These are phyloP conservation scores for Coendou prehensilis DNA, from an alignment of 2,797 vertebrate genomes.

Conservation along the genomic window DNA sequence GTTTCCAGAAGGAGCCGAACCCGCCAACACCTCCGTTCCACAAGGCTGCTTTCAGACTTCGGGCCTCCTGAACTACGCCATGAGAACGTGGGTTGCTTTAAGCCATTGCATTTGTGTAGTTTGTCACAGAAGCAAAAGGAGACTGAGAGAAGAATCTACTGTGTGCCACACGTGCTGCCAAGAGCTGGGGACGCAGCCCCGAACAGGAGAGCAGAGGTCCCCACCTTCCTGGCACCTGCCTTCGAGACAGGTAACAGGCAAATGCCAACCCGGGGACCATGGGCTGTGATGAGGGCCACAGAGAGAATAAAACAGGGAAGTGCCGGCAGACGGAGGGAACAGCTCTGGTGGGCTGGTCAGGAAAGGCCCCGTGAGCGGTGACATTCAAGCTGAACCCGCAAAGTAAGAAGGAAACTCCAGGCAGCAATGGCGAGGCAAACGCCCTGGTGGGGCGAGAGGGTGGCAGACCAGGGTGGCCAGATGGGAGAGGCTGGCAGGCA, in stretches of 20 bases:
- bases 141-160: not conserved
- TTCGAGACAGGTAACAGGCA: not conserved
- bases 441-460: not conserved
- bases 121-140: not conserved
- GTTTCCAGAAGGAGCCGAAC: not conserved
- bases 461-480: not conserved
- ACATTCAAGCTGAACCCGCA: not conserved
- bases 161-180: not conserved
- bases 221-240: not conserved
- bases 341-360: not conserved
- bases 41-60: not conserved
- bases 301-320: not conserved
- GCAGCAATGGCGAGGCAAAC: not conserved
- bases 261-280: not conserved
- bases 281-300: fast-evolving
- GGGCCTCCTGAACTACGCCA: not conserved
- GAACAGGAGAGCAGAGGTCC: not conserved
- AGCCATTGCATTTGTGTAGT: not conserved
- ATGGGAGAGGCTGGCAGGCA: not conserved
- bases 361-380: not conserved
- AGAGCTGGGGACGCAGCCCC: not conserved
- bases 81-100: not conserved
- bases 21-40: not conserved
- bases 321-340: not conserved
- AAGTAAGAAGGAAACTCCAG: not conserved